Percentiles rank a stretch among this genome's conserved stretches.
phyloP scores from a whole-genome alignment of 2,888 invertebrate species.

The Boloria selene region DNA sequence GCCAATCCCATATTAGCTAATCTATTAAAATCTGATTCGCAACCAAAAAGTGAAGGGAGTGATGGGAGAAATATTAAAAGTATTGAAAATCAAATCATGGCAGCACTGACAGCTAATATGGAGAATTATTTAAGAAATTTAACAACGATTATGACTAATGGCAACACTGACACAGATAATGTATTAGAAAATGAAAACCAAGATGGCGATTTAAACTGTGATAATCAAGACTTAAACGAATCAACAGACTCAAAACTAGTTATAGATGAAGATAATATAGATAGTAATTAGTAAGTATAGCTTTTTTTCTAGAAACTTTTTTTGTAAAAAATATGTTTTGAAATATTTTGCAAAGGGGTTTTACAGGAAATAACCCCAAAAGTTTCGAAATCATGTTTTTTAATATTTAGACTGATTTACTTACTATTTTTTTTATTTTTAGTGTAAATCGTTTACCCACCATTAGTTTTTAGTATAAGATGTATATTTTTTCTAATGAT shows the following conservation, averaged over 20 bases:
- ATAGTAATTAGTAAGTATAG: conserved; percentile 20
- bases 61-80: conserved; percentile 51
- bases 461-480: conserved; percentile 32
- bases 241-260: conserved; percentile 55
- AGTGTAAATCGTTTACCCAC: conserved; percentile 36
- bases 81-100: conserved; percentile 63
- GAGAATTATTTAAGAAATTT: conserved; percentile 62
- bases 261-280: conserved; percentile 54
- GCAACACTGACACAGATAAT: conserved; percentile 32
- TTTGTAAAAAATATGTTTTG: neutral
- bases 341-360: too few species aligned
- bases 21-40: conserved; percentile 51
- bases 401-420: neutral
- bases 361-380: too few species aligned
- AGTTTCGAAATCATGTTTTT: neutral
- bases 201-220: conserved; percentile 39
- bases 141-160: conserved; percentile 46
- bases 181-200: conserved; percentile 27
- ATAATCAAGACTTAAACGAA: conserved; percentile 49
- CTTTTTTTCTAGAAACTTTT: conserved; percentile 5
- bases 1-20: conserved; percentile 73
- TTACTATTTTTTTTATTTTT: conserved; percentile 1
- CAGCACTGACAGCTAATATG: conserved; percentile 63
- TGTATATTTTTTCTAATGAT: conserved; percentile 36
- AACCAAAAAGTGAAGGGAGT: conserved; percentile 43